These are phyloP conservation scores for Chelonoidis abingdonii DNA, from an alignment of 2,113 vertebrate species.

Conservation along the genomic window DNA sequence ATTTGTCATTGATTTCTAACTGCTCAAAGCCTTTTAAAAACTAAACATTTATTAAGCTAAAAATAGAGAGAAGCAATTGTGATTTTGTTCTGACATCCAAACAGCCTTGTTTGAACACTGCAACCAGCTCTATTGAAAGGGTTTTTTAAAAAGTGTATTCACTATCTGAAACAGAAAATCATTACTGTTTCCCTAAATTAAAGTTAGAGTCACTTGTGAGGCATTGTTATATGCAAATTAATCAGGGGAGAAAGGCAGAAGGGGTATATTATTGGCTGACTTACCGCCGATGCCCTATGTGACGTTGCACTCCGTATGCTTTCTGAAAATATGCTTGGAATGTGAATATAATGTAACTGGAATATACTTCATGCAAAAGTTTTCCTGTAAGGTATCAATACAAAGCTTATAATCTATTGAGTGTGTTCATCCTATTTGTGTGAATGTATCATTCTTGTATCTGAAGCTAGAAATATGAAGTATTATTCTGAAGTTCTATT, in stretches of 20 bases:
- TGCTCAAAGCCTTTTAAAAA: constrained; percentile 18
- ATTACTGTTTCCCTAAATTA: background rate
- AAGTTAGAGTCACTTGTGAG: background rate
- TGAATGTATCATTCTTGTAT: too few relatives aligned
- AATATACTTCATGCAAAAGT: too few relatives aligned
- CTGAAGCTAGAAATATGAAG: too few relatives aligned
- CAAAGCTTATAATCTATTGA: too few relatives aligned
- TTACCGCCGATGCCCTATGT: background rate
- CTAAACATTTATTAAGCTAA: background rate
- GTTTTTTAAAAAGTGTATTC: background rate
- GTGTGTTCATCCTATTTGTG: too few relatives aligned
- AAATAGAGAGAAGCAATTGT: background rate
- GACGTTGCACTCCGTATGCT: too few relatives aligned
- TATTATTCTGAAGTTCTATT: too few relatives aligned
- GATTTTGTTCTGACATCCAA: background rate
- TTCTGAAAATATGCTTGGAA: too few relatives aligned
- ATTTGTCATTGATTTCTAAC: background rate
- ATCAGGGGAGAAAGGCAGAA: rapidly evolving
- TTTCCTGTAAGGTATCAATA: too few relatives aligned
- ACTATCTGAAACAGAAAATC: background rate
- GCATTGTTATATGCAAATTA: background rate
- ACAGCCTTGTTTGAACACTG: background rate
- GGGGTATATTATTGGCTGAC: background rate
- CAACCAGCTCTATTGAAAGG: background rate
- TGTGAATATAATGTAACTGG: too few relatives aligned